Base-by-base conservation (phyloP, 2,888 invertebrate genomes). In the Ashinkailepas kermadecensis region DNA sequence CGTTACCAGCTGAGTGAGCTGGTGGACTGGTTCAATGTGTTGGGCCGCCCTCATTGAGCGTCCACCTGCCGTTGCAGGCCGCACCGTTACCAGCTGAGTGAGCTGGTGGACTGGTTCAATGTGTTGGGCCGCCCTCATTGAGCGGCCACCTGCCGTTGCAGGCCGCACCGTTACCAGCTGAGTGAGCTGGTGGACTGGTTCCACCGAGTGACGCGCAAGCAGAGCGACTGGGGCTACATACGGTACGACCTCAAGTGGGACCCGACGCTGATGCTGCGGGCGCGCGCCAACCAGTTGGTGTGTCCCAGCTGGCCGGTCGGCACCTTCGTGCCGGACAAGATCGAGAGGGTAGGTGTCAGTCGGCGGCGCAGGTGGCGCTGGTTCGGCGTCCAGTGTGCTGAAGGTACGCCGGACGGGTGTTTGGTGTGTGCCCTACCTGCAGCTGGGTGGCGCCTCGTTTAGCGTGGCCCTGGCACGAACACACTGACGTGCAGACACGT, bases 111-210 rank as follows among this genome's bases (percentile, higher is more conserved):
- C n/a, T n/a, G n/a, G n/a, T n/a, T n/a, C n/a, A n/a, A n/a, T n/a
- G n/a, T n/a, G n/a, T n/a, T n/a, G n/a, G n/a, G 39, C 39, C 39
- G 39, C 39, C 39, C 39, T 39, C 39, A 39, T 39, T 39, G 39
- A 39, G 39, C 39, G 39, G 39, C 39, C 39, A 39, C 39, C 39
- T 39, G 39, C 4, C 70, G 84, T 88, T 89, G 56, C 87, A 93
- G 95, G 3, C 96, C 97, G 0, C 92, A 92, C 86, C 90, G 93
- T 74, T 97, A 96, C 86, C 89, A 91, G 84, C 88, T 97, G 54
- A 89, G 91, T 12, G 95, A 95, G 85, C 86, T 97, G 82, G 91
- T 95, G 0, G 94, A 95, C 86, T 97, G 94, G 93, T 92, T 96
- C 88, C 92, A 91, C 88, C 89, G 90, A 23, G 87, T 93, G 8